Conservation (phyloP, 2,888 invertebrate species). For the Dryadula phaetusa region DNA sequence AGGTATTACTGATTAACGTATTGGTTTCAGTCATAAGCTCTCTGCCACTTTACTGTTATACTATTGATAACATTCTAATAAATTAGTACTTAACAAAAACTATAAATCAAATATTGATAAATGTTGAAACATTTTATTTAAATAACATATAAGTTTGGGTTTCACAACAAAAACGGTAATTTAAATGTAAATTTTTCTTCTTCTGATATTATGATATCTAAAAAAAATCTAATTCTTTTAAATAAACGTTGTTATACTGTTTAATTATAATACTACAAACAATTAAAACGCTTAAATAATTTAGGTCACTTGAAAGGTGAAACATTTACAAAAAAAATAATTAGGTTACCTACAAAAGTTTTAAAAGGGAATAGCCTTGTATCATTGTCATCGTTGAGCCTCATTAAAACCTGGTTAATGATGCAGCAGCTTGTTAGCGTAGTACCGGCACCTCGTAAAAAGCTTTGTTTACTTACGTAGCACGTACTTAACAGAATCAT, state of each 20-base stretch:
- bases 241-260: not conserved
- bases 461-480: slow-evolving; percentile 48
- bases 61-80: not conserved
- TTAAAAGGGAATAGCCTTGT: slow-evolving; percentile 36
- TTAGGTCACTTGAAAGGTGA: slow-evolving; percentile 19
- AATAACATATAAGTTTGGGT: not conserved
- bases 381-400: slow-evolving; percentile 46
- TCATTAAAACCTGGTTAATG: slow-evolving; percentile 69
- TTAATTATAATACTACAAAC: not conserved
- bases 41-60: not conserved
- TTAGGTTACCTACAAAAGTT: slow-evolving; percentile 41
- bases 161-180: too few species aligned
- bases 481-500: slow-evolving; percentile 24
- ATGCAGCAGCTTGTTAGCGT: slow-evolving; percentile 69
- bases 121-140: not conserved
- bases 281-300: not conserved
- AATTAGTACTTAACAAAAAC: not conserved
- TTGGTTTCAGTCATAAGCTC: not conserved
- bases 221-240: too few species aligned
- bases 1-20: not conserved
- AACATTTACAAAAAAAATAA: slow-evolving; percentile 27
- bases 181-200: too few species aligned
- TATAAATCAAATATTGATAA: not conserved
- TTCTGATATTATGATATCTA: too few species aligned
- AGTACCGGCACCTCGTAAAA: slow-evolving; percentile 56